Evolutionary conservation across 1,140 invertebrate genomes (phyloP).

Genomic region (Andricus grossulariae): DNA sequence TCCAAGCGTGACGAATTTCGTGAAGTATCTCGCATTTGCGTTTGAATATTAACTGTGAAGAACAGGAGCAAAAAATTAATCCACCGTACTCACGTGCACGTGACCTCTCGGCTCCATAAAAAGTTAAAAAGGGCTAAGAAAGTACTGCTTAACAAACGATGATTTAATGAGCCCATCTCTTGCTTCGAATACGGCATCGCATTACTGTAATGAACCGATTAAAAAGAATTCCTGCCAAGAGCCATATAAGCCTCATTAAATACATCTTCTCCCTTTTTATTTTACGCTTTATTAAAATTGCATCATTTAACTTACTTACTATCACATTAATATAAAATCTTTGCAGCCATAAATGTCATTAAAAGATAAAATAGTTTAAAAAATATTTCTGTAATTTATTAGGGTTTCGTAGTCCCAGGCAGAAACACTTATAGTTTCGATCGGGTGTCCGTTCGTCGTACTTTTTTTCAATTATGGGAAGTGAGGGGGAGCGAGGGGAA

Average conservation of each 20-base stretch:
- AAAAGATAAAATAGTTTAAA: too few relatives aligned
- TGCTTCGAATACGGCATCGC: not conserved
- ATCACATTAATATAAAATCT: not conserved
- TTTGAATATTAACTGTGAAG: not conserved
- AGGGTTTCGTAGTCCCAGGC: too few relatives aligned
- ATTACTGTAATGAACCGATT: constrained; percentile 20
- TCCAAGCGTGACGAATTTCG: constrained; percentile 3
- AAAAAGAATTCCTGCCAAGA: not conserved
- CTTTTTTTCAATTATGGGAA: too few relatives aligned
- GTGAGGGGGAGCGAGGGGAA: too few relatives aligned
- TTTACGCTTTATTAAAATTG: constrained; percentile 12
- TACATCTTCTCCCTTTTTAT: not conserved
- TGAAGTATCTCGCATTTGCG: constrained; percentile 3
- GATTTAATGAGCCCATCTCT: constrained; percentile 24
- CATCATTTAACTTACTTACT: constrained; percentile 19
- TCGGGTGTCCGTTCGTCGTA: too few relatives aligned
- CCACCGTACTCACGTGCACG: not conserved
- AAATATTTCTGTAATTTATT: too few relatives aligned
- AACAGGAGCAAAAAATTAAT: not conserved
- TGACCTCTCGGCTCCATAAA: constrained; percentile 1
- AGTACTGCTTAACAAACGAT: constrained; percentile 10
- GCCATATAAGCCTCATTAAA: not conserved
- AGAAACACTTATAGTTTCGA: too few relatives aligned
- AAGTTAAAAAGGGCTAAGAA: not conserved
- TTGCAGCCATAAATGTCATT: too few relatives aligned